Percentiles rank a stretch among this genome's conserved stretches.
Conservation (phyloP, 2,888 invertebrate species). For the Drosophila neonasuta region DNA sequence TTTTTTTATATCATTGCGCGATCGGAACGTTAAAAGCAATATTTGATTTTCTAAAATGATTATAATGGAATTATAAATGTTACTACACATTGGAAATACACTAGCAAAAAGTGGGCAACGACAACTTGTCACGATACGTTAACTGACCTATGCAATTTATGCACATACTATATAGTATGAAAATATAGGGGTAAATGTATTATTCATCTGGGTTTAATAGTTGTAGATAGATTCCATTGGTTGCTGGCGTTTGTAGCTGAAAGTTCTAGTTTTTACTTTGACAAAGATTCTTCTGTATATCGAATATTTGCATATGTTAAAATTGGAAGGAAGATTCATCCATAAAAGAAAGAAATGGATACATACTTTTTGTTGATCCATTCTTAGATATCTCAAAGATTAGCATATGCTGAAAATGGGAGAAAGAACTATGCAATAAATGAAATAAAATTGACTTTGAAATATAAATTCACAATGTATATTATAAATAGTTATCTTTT, state of each 20-base stretch:
- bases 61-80: conserved; percentile 17
- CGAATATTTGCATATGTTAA: neutral
- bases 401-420: too few species aligned
- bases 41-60: conserved; percentile 20
- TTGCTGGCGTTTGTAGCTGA: neutral
- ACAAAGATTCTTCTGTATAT: neutral
- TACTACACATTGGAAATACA: conserved; percentile 9
- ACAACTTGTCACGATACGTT: conserved; percentile 4
- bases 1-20: conserved; percentile 12
- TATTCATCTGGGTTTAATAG: conserved; percentile 1
- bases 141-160: conserved; percentile 8
- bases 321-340: too few species aligned
- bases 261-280: neutral
- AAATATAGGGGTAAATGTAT: neutral
- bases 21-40: conserved; percentile 17
- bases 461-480: too few species aligned
- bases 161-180: neutral
- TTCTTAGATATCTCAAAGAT: too few species aligned
- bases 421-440: too few species aligned
- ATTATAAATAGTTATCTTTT: too few species aligned
- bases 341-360: too few species aligned
- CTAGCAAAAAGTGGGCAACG: neutral
- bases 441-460: too few species aligned
- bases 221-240: neutral
- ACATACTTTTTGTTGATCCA: too few species aligned